These are phyloP conservation scores for Thalassarche chlororhynchos DNA, from an alignment of 2,113 vertebrate genomes.

Conservation along the genomic window DNA sequence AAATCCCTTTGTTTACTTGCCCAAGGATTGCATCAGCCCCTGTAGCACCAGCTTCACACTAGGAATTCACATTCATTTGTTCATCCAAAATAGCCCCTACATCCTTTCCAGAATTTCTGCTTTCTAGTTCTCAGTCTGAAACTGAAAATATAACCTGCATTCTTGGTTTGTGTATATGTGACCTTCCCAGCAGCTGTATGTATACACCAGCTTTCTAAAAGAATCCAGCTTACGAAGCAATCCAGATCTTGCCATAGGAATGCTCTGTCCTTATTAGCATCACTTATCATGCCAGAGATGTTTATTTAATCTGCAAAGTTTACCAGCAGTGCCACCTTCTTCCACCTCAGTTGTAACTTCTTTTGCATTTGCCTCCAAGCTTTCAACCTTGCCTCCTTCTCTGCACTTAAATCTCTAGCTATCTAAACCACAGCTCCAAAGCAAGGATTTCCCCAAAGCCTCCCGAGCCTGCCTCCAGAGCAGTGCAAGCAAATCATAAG, in stretches of 20 bases:
- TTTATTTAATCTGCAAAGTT: conserved; percentile 32
- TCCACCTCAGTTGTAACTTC: conserved; percentile 17
- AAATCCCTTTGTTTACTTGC: background rate
- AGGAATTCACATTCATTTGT: background rate
- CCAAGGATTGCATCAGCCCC: background rate
- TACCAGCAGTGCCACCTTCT: conserved; percentile 6
- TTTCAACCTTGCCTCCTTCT: background rate
- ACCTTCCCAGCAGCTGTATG: background rate
- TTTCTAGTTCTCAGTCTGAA: background rate
- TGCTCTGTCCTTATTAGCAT: conserved; percentile 48
- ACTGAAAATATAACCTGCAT: background rate
- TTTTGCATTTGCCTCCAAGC: conserved; percentile 29
- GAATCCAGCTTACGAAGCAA: background rate
- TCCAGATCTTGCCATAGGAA: conserved; percentile 1
- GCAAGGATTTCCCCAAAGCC: background rate
- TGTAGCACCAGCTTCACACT: background rate
- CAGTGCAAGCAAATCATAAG: background rate
- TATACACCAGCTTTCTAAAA: background rate
- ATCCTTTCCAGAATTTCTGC: background rate
- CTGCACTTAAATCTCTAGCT: background rate
- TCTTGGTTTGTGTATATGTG: background rate
- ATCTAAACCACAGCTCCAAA: background rate
- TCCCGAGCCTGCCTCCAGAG: background rate
- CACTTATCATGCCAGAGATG: conserved; percentile 24
- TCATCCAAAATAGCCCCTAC: background rate